phyloP scores from a whole-genome alignment of 2,797 vertebrate species.

The Rhabdophis nuchalis region DNA sequence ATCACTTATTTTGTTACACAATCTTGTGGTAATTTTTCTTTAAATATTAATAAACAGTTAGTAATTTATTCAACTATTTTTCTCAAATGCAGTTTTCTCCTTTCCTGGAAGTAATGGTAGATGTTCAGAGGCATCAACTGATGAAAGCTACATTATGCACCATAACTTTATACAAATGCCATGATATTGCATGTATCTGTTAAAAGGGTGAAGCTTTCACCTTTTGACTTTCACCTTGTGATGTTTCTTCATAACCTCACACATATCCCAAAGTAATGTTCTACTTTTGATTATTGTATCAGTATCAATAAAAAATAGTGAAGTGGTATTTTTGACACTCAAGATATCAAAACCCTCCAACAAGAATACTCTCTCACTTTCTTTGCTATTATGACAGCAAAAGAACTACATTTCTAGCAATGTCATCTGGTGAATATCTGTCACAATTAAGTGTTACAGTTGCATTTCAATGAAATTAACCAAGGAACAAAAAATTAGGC shows the following conservation, averaged over 20 bases:
- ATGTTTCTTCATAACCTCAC: neutral
- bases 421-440: neutral
- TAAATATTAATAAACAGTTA: neutral
- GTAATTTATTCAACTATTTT: neutral
- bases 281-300: neutral
- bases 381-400: neutral
- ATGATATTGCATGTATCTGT: neutral
- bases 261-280: neutral
- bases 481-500: slow-evolving; percentile 41
- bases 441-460: neutral
- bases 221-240: neutral
- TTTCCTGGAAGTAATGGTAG: neutral
- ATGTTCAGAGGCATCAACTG: neutral
- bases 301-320: neutral
- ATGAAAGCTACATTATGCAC: neutral
- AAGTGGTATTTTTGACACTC: neutral
- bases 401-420: neutral
- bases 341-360: neutral
- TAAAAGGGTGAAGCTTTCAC: neutral
- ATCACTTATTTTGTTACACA: neutral
- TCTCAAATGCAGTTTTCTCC: neutral
- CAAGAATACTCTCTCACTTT: neutral
- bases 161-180: neutral
- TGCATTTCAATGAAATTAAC: slow-evolving; percentile 18
- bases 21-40: neutral